Evolutionary conservation across 1,140 invertebrate species (phyloP).

Genomic region (Pachypsylla venusta): DNA sequence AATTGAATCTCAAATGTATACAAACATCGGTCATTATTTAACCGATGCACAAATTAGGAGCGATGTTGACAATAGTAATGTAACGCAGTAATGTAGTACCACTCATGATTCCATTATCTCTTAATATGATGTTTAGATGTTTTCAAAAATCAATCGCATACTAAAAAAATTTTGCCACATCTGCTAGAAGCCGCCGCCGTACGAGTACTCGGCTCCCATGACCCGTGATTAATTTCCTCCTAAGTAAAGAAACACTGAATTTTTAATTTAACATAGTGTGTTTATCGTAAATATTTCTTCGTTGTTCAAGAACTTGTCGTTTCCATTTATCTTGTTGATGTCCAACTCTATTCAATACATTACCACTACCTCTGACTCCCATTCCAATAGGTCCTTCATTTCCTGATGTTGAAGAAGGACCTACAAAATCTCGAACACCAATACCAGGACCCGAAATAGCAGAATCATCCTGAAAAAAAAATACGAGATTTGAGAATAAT

Average conservation of each 20-base stretch:
- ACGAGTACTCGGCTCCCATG: no score
- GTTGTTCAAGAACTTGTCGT: constrained; percentile 86
- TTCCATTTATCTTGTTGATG: constrained; percentile 98
- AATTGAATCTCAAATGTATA: no score
- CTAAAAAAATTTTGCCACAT: no score
- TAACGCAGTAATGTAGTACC: no score
- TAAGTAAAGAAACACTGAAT: neutral
- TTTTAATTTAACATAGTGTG: constrained; percentile 93
- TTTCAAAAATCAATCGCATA: no score
- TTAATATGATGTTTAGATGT: no score
- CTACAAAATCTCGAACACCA: neutral
- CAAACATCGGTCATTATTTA: no score
- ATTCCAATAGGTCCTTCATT: neutral
- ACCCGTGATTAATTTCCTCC: neutral
- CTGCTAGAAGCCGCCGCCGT: no score
- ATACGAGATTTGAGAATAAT: no score
- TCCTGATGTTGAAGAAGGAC: neutral
- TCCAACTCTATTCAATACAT: constrained; percentile 85
- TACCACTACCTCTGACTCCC: constrained; percentile 34
- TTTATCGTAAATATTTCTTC: constrained; percentile 89
- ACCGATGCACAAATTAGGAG: no score
- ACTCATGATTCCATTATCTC: no score
- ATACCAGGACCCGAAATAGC: neutral
- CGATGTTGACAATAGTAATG: no score
- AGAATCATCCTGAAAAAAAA: constrained; percentile 6